Base-by-base conservation (phyloP, 2,113 vertebrate species). In the Ondatra zibethicus region DNA sequence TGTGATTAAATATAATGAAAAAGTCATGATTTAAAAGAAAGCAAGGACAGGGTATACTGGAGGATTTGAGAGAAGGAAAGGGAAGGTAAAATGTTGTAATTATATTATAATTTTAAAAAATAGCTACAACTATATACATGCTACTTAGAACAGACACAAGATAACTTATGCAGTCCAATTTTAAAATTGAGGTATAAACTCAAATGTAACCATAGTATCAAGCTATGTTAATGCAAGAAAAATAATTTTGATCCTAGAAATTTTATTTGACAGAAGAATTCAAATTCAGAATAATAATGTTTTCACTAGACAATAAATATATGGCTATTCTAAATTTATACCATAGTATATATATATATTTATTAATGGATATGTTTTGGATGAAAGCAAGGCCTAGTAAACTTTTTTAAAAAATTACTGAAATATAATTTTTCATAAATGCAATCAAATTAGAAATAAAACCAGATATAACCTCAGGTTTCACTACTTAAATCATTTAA, bases 391-490 rank as follows among this genome's bases (percentile, higher is more conserved):
- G 6, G 11, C 39, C n/a, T 4, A 50, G 70, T 39, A 52, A 58
- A 9, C 77, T 75, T 88, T 42, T 16, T 63, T 8, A 77, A 77
- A 45, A 0, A 65, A 89, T 63, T 65, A 66, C 50, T 92, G 61
- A 88, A 73, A 93, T 55, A 70, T 90, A 78, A 85, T 36, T 6
- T 95, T 90, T 47, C 25, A 85, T 81, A 91, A 88, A 86, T 61
- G 2, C 0, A 47, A 68, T 63, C 55, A 66, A 78, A 12, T 19
- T 47, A 39, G 23, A 94, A 93, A 86, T 47, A 68, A 86, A 86
- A 21, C 61, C 7, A 89, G 39, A 76, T 33, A n/a, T 9, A 17
- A 84, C 1, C 3, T 42, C 36, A 84, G 47, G 10, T 7, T 72
- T 72, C 5, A 50, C 5, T 36, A 81, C 66, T 72, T 78, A 93